Conservation (phyloP, 2,888 invertebrate genomes). For the Lasioglossum figueresi region DNA sequence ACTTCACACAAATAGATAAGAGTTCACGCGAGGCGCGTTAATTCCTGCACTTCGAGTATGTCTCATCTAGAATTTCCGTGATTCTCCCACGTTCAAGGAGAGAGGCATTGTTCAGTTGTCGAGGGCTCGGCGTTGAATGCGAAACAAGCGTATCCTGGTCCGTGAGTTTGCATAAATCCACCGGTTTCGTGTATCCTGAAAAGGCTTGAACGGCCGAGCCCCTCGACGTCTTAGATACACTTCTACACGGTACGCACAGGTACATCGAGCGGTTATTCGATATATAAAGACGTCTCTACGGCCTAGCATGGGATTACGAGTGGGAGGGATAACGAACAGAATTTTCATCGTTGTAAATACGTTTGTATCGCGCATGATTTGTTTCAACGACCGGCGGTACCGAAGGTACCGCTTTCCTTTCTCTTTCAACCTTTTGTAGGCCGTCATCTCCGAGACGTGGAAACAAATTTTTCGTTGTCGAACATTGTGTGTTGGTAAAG, state of each 20-base stretch:
- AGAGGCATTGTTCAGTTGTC: conserved; percentile 46
- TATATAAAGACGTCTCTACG: conserved; percentile 40
- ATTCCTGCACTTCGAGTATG: conserved; percentile 42
- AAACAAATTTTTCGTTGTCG: neutral
- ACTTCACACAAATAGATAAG: conserved; percentile 9
- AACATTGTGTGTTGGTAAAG: no score
- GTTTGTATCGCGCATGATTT: conserved; percentile 41
- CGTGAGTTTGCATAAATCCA: conserved; percentile 54
- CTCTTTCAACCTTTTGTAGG: neutral
- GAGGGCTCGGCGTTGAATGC: conserved; percentile 23
- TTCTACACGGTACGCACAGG: neutral
- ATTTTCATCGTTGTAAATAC: conserved; percentile 39
- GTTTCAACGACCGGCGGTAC: conserved; percentile 40
- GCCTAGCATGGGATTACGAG: conserved; percentile 27
- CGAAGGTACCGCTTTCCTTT: neutral
- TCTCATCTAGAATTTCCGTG: conserved; percentile 56
- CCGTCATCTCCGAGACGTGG: neutral
- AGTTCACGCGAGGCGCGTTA: conserved; percentile 47
- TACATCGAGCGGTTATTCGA: conserved; percentile 26
- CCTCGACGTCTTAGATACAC: neutral
- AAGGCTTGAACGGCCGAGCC: conserved; percentile 14
- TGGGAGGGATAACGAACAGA: conserved; percentile 40
- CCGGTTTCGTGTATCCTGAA: conserved; percentile 38
- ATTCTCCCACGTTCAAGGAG: conserved; percentile 61
- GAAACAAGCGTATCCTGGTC: conserved; percentile 47